Evolutionary conservation across 2,113 vertebrate genomes (phyloP).

Genomic region (Clarias macrocephalus): DNA sequence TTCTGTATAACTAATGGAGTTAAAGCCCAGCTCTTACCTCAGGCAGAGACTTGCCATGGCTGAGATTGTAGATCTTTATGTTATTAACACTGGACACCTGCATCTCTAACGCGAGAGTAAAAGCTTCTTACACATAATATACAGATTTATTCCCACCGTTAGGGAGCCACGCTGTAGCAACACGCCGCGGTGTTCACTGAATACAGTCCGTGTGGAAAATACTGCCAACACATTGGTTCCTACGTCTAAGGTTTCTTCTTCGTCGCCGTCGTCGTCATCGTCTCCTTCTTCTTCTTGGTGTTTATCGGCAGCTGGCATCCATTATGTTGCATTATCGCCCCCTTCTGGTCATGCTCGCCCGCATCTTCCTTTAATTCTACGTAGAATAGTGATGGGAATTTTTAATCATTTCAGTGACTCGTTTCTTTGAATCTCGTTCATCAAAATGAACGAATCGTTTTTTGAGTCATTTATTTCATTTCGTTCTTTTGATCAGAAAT

Average conservation of each 20-base stretch:
- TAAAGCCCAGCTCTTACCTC: slow-evolving; percentile 79
- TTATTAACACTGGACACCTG: slow-evolving; percentile 95
- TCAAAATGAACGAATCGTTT: no score
- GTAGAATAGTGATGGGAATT: no score
- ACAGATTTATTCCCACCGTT: not conserved
- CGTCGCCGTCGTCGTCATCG: no score
- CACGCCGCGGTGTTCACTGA: slow-evolving; percentile 45
- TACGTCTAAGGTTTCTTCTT: not conserved
- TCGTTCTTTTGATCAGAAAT: no score
- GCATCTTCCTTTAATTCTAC: no score
- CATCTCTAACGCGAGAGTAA: slow-evolving; percentile 65
- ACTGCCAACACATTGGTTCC: slow-evolving; percentile 36
- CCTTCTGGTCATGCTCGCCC: no score
- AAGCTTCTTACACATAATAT: slow-evolving; percentile 52
- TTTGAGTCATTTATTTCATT: no score
- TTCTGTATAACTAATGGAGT: not conserved
- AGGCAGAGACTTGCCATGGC: slow-evolving; percentile 91
- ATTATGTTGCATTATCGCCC: no score
- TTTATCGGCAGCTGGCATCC: no score
- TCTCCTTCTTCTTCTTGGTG: no score
- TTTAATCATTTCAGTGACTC: no score
- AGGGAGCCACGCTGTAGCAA: slow-evolving; percentile 47
- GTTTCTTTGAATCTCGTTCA: no score
- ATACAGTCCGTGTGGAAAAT: slow-evolving; percentile 48
- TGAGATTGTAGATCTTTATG: slow-evolving; percentile 97